A percentile compares a stretch with the other conserved stretches of the same genome.
These are phyloP conservation scores for Calidris pugnax DNA, from an alignment of 2,113 vertebrate genomes.

Conservation along the genomic window DNA sequence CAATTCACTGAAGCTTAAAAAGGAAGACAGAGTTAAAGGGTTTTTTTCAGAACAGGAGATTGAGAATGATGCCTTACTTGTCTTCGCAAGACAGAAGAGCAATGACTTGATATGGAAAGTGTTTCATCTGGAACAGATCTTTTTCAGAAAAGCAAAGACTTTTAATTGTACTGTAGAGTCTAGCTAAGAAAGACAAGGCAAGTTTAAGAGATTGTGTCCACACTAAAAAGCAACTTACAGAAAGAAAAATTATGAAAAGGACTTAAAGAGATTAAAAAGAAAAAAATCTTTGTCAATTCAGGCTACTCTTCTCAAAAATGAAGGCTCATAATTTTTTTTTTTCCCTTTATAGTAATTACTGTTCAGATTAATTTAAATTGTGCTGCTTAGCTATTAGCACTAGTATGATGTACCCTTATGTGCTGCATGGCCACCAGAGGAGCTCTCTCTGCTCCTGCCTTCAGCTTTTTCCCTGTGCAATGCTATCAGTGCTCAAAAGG, in stretches of 20 bases:
- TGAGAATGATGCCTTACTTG: slow-evolving; percentile 2
- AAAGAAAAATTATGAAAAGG: background rate
- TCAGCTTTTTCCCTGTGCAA: background rate
- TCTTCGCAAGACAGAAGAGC: background rate
- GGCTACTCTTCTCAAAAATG: background rate
- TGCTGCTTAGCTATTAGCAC: background rate
- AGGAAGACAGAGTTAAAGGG: background rate
- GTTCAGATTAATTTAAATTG: background rate
- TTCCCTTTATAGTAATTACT: background rate
- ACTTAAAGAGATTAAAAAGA: background rate
- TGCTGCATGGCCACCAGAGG: background rate
- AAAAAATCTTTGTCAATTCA: background rate
- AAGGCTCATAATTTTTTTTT: background rate
- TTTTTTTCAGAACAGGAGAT: background rate
- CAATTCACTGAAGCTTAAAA: background rate
- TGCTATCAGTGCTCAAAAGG: background rate
- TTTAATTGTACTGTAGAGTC: background rate
- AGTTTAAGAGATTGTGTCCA: background rate
- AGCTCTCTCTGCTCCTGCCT: background rate
- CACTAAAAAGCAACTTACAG: background rate
- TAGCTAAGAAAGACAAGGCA: background rate
- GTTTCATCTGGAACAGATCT: background rate
- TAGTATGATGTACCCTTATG: background rate
- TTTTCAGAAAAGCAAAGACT: slow-evolving; percentile 15
- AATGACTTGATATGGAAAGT: background rate